Base-by-base conservation (phyloP, 2,888 invertebrate genomes). In the Thyatira batis region DNA sequence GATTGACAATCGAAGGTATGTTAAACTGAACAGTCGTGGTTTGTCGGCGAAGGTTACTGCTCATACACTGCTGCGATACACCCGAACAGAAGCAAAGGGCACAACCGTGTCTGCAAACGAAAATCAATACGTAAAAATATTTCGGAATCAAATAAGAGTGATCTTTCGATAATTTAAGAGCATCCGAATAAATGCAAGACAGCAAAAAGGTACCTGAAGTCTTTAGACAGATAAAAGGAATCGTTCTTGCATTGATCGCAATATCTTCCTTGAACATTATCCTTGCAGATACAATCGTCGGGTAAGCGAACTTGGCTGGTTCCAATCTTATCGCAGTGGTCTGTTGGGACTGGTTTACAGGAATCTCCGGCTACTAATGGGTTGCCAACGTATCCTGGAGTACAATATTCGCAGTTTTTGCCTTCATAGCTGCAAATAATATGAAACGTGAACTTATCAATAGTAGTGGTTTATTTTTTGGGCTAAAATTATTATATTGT, bases 81-180 rank as follows among this genome's bases (percentile, higher is more conserved):
- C 98, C 99, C 92, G 97, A 97, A 85, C 99, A 99, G 96, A 99
- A 99, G 87, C 99, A 99, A 53, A 94, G 93, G 52, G 98, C 96
- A 85, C 99, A 99, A 45, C 99, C 99, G 66, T 96, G 95, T 63
- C 92, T 92, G 77, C 21, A 73, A 74, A 27, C 3, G 17, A 49
- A 43, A 48, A 51, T 0, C 8, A 17, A 8, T 17, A 17, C 13
- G 8, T 39, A 5, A 39, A 17, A n/a, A n/a, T n/a, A n/a, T n/a
- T n/a, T 17, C 6, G 23, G 23, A 23, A 8, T 11, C 13, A 39
- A 39, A 33, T 1, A 33, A 17, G 17, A 13, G 13, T 39, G 5
- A 39, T 3, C 13, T 1, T 3, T 1, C 2, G n/a, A 8, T 11
- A 2, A 17, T 39, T n/a, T 23, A 6, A 23, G 23, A 8, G 8